A percentile compares a stretch with the other conserved stretches of the same genome.
Evolutionary conservation across 92 coral and sea anemone species (phyloP).

Genomic region (Parazoanthus darwini): DNA sequence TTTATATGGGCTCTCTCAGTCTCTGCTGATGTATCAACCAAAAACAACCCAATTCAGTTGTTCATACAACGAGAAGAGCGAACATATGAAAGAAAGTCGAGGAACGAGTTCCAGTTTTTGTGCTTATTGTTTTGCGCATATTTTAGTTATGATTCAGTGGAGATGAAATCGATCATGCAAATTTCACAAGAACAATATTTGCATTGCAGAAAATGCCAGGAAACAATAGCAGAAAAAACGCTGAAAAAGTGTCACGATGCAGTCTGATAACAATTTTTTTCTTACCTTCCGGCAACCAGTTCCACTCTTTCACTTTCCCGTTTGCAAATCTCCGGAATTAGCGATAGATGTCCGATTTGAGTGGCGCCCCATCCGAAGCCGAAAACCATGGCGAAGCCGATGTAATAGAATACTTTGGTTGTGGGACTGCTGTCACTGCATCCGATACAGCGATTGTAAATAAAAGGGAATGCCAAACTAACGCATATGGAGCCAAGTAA

Average conservation of each 20-base stretch:
- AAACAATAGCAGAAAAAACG: not conserved
- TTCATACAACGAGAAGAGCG: too few relatives aligned
- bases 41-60: too few relatives aligned
- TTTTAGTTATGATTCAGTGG: not conserved
- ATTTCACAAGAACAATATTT: not conserved
- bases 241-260: not conserved
- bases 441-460: slow-evolving; percentile 66
- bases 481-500: slow-evolving; percentile 65
- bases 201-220: not conserved
- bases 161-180: not conserved
- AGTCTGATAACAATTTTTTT: not conserved
- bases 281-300: slow-evolving; percentile 68
- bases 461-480: slow-evolving; percentile 61
- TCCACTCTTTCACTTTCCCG: slow-evolving; percentile 65
- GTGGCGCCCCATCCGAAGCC: slow-evolving; percentile 82
- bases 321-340: slow-evolving; percentile 71
- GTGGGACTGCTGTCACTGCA: slow-evolving; percentile 52
- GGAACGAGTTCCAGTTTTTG: too few relatives aligned
- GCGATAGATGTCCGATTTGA: slow-evolving; percentile 70
- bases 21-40: too few relatives aligned
- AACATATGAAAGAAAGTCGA: too few relatives aligned
- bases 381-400: slow-evolving; percentile 60
- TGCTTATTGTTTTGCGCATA: too few relatives aligned
- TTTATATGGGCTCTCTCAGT: too few relatives aligned
- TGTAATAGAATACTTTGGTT: slow-evolving; percentile 59